Evolutionary conservation across 2,888 invertebrate species (phyloP).

Genomic region (Heliconius cydno): DNA sequence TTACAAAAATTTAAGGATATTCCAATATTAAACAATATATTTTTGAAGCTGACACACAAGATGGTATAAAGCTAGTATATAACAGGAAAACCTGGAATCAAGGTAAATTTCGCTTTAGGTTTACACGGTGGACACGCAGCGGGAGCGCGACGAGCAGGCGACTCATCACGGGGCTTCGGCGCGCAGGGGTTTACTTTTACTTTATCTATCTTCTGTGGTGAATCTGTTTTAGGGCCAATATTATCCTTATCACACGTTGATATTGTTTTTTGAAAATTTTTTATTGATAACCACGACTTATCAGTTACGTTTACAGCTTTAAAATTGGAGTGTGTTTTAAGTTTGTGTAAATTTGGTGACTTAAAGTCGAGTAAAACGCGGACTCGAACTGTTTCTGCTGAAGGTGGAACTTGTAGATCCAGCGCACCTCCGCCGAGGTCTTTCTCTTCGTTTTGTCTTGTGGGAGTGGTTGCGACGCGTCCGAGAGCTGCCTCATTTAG

Average conservation of each 20-base stretch:
- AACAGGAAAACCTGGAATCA: neutral
- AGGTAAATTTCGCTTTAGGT: constrained; percentile 11
- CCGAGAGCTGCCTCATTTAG: constrained; percentile 56
- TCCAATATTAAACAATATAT: neutral
- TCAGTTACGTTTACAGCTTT: neutral
- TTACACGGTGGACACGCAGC: neutral
- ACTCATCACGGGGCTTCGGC: neutral
- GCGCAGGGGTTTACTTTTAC: neutral
- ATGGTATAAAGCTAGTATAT: neutral
- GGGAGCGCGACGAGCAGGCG: neutral
- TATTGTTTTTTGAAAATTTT: neutral
- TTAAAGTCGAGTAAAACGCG: constrained; percentile 43
- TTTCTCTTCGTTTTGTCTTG: constrained; percentile 30
- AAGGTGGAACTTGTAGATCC: constrained; percentile 53
- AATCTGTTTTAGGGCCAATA: neutral
- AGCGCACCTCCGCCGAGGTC: constrained; percentile 42
- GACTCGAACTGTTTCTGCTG: constrained; percentile 46
- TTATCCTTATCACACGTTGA: constrained; percentile 1
- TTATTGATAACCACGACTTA: neutral
- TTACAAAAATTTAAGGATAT: constrained; percentile 1
- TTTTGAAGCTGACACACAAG: constrained; percentile 10
- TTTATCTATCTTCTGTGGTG: neutral
- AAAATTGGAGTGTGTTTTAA: neutral
- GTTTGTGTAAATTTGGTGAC: neutral
- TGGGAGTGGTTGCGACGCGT: constrained; percentile 47